Base-by-base conservation (phyloP, 2,113 vertebrate genomes). In the Dryoscopus gambensis region DNA sequence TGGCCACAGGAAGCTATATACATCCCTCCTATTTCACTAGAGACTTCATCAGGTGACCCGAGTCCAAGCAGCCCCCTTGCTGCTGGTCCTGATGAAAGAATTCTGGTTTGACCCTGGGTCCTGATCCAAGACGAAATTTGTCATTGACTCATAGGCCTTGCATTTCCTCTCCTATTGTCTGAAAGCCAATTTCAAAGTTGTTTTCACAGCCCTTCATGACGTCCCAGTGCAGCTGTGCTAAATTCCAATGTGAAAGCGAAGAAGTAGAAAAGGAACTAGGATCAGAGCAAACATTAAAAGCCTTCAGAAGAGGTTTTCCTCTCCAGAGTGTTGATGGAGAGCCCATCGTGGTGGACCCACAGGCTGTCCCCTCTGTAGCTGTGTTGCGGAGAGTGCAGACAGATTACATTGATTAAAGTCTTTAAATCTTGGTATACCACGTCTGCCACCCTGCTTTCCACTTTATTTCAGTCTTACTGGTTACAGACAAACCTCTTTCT, bases 151-250 rank as follows among this genome's bases (percentile, higher is more conserved):
- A 81, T 37, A 68, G 76, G 80, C 53, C 79, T 76, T 90, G 85
- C 44, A 84, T 92, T 97, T 96, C 95, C 96, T 92, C 37, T 94
- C 40, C 80, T 89, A 92, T 95, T 96, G 90, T 96, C 68, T 88
- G 68, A 92, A 82, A 87, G 90, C 79, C 92, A 90, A 68, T 93
- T 96, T 92, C 88, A 87, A 95, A 95, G 88, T 67, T 94, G 88
- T 90, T 96, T 95, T 92, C 0, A 0, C 68, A 96, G 86, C 65
- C 69, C 64, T 95, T 86, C 2, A 3, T 87, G 93, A 94, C 10
- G 15, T 95, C 73, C 69, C 62, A 75, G 40, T 64, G 68, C 96
- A 97, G 96, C 96, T 95, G 96, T 84, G 92, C 83, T 92, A 67
- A 93, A 92, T 94, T 96, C 88, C 92, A 92, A 22, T 1, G 40